phyloP scores from a whole-genome alignment of 2,888 invertebrate species.

The Prosapia bicincta region DNA sequence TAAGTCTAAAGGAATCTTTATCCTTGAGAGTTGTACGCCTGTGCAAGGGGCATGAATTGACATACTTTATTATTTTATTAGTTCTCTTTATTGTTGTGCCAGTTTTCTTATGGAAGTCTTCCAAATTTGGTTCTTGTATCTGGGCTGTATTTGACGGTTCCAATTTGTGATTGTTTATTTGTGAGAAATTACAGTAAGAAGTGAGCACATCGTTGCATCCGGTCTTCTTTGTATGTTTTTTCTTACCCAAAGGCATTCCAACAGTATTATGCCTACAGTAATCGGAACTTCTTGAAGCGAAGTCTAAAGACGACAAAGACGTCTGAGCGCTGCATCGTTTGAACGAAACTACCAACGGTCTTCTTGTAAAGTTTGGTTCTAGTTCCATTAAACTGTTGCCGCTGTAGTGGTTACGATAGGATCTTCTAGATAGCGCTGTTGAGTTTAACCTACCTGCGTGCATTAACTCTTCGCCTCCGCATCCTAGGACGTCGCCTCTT shows the following conservation, averaged over 20 bases:
- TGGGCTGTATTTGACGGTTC: background rate
- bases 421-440: too few species aligned
- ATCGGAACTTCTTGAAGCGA: conserved; percentile 8
- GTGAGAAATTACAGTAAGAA: background rate
- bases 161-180: background rate
- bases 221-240: background rate
- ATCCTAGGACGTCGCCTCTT: conserved; percentile 22
- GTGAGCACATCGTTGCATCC: background rate
- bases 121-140: conserved; percentile 29
- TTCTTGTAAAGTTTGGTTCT: conserved; percentile 30
- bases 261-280: background rate
- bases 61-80: background rate
- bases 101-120: conserved; percentile 35
- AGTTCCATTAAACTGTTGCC: conserved; percentile 28
- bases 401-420: too few species aligned
- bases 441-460: conserved; percentile 33
- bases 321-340: conserved; percentile 27
- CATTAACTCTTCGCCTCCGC: too few species aligned
- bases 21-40: background rate
- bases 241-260: too few species aligned
- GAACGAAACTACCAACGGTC: conserved; percentile 38
- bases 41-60: conserved; percentile 17
- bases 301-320: conserved; percentile 15
- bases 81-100: conserved; percentile 9
- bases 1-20: background rate